These are phyloP conservation scores for Podargus strigoides DNA, from an alignment of 2,797 vertebrate genomes.

Conservation along the genomic window DNA sequence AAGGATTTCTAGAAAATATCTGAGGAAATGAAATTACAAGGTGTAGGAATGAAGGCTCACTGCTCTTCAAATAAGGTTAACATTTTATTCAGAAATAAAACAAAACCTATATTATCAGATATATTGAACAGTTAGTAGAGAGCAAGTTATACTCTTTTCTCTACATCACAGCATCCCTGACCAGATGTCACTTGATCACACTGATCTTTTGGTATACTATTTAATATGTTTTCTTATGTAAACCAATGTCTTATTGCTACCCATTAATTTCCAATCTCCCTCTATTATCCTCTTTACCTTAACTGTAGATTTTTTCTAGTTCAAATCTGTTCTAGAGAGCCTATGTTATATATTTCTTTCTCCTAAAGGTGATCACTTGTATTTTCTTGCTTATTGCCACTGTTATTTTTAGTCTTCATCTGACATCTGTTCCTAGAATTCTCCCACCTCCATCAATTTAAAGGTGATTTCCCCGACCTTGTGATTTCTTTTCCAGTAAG, in stretches of 20 bases:
- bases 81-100: not conserved
- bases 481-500: not conserved
- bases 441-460: not conserved
- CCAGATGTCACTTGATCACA: not conserved
- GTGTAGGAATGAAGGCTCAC: not conserved
- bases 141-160: not conserved
- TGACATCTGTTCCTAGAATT: not conserved
- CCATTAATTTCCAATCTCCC: not conserved
- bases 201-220: not conserved
- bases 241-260: not conserved
- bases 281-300: not conserved
- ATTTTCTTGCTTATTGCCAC: not conserved
- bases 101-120: not conserved
- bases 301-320: not conserved
- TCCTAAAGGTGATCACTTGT: not conserved
- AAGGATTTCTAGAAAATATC: not conserved
- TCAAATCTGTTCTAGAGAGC: not conserved
- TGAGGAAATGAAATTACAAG: not conserved
- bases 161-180: not conserved
- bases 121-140: not conserved
- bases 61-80: not conserved
- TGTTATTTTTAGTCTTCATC: not conserved
- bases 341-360: not conserved
- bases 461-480: not conserved
- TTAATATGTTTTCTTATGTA: not conserved